Evolutionary conservation across 23 tunicate species (phyloP), one percentile per base, ranked within the genome.

Genomic region (Phallusia fumigata): DNA sequence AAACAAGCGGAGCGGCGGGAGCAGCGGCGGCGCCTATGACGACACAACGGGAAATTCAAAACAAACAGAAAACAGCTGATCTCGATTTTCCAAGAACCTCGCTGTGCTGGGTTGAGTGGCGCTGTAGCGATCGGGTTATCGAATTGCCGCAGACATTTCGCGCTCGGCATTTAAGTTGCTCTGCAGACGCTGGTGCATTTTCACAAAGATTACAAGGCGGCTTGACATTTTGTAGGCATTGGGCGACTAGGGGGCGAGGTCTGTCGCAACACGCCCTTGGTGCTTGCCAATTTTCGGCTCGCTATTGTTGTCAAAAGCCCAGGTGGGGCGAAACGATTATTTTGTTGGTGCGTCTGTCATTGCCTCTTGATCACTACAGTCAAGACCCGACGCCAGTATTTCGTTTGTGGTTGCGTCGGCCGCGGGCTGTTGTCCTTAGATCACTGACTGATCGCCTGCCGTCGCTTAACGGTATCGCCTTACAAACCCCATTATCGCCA

Each of bases 11-110:
- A 40, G 47, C 47, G 47, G 16, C 69, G 69, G 16, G 69, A 24
- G 69, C 11, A 16, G 47, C 47, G 47, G n/a, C 69, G 28, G 69
- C 69, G 26, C 28, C 28, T 58, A 24, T 58, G 69, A 58, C 69
- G 69, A 58, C 69, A 58, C 69, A 58, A 58, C 11, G 69, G 28
- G 15, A 22, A 58, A 58, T 58, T 58, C 69, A 77, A 77, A 77
- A 77, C 30, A 77, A 77, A 77, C 80, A 45, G 50, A 77, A 77
- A 77, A 77, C 80, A 77, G 80, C 80, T 77, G 80, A 77, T 77
- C 80, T 40, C 80, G 32, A 18, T 19, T 40, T 77, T 40, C 80
- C 47, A 77, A 35, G 80, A 77, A 40, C 53, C 31, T 53, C 78
- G 22, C 47, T 65, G 3, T 24, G 45, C 78, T 31, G 45, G 19